Conservation (phyloP, 2,888 invertebrate species). For the Leptopilina myrica region DNA sequence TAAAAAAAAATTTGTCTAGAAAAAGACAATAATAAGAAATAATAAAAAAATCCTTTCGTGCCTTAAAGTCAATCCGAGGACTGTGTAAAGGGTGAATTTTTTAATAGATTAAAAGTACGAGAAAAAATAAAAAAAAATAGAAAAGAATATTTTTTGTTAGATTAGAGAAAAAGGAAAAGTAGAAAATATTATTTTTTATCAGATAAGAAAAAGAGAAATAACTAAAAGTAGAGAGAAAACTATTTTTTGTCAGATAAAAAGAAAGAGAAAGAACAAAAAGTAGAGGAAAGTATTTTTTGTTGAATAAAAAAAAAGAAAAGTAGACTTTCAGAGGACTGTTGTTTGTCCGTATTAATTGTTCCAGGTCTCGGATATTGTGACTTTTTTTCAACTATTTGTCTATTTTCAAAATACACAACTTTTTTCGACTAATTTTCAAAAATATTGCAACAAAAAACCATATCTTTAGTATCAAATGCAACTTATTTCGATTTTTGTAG, state of each 20-base stretch:
- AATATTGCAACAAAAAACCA: too few species aligned
- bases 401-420: too few species aligned
- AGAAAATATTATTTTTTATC: background rate
- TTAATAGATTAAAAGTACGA: background rate
- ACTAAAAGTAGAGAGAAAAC: background rate
- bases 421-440: too few species aligned
- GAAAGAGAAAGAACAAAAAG: background rate
- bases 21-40: too few species aligned
- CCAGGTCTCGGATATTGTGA: too few species aligned
- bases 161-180: background rate
- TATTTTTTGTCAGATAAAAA: background rate
- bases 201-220: background rate
- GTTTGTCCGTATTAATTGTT: background rate
- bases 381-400: too few species aligned
- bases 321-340: constrained; percentile 8
- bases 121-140: background rate
- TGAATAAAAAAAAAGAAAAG: background rate
- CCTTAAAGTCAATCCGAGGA: background rate
- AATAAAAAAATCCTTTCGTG: too few species aligned
- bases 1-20: background rate
- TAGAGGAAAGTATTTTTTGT: too few species aligned
- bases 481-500: too few species aligned
- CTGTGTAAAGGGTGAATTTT: background rate
- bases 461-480: too few species aligned
- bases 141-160: too few species aligned